These are phyloP conservation scores for Conopomorpha cramerella DNA, from an alignment of 1,140 invertebrate genomes.

Conservation along the genomic window DNA sequence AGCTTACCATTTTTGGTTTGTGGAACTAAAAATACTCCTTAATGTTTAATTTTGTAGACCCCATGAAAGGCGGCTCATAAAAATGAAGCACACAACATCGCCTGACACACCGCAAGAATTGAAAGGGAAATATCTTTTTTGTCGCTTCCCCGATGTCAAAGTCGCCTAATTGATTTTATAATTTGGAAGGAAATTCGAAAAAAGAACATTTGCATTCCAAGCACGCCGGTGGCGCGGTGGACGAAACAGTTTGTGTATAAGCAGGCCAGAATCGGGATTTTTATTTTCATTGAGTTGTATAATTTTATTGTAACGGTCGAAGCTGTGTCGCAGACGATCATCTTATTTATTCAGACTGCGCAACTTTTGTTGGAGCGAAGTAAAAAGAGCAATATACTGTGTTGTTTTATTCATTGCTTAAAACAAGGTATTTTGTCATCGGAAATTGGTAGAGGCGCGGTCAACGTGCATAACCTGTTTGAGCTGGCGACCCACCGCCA, in stretches of 20 bases:
- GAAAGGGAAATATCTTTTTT: constrained; percentile 1
- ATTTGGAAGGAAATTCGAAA: constrained; percentile 27
- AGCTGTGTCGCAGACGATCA: constrained; percentile 16
- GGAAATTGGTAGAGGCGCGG: too few species aligned
- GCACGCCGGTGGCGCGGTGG: constrained; percentile 17
- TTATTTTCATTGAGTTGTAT: constrained; percentile 40
- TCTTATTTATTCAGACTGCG: constrained; percentile 10
- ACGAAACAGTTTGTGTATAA: too few species aligned
- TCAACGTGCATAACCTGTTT: not conserved
- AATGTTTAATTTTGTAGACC: too few species aligned
- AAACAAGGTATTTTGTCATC: not conserved
- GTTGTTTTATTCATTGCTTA: not conserved
- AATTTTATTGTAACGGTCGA: constrained; percentile 33
- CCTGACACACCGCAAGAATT: too few species aligned
- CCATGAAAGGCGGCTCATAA: too few species aligned
- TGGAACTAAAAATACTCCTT: too few species aligned
- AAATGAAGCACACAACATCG: too few species aligned
- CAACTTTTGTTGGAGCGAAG: not conserved
- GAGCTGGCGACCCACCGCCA: too few species aligned
- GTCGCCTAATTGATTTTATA: constrained; percentile 41
- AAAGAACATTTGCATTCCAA: constrained; percentile 25
- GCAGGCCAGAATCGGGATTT: constrained; percentile 15
- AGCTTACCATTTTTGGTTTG: too few species aligned
- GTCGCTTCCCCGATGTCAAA: constrained; percentile 8
- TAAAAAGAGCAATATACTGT: not conserved